Percentiles rank a stretch among this genome's conserved stretches.
Conservation (phyloP, 2,113 vertebrate genomes). For the Colius striatus region DNA sequence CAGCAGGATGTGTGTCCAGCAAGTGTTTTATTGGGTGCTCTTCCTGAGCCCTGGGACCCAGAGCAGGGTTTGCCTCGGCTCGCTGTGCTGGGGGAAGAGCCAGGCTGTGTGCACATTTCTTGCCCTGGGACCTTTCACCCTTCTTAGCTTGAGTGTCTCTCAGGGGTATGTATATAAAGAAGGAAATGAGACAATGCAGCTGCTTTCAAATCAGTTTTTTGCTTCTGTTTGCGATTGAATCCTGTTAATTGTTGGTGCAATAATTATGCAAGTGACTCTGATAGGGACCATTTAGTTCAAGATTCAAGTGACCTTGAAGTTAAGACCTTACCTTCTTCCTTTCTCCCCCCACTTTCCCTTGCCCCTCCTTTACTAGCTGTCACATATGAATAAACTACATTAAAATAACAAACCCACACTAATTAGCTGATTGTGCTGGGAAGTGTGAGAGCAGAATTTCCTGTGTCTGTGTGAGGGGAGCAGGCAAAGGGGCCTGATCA, state of each 20-base stretch:
- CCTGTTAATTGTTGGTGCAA: constrained; percentile 34
- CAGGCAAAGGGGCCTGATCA: constrained; percentile 23
- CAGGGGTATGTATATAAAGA: background rate
- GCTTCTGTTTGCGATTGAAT: constrained; percentile 37
- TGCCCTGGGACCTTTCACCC: background rate
- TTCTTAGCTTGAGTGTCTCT: background rate
- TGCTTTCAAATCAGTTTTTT: background rate
- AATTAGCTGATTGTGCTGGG: constrained; percentile 73
- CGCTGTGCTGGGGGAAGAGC: background rate
- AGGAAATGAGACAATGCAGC: background rate
- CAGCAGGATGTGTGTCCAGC: background rate
- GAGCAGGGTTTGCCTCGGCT: background rate
- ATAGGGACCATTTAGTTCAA: constrained; percentile 55
- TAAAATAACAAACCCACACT: constrained; percentile 71
- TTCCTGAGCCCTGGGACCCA: background rate
- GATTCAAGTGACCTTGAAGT: constrained; percentile 57
- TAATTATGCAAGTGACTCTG: constrained; percentile 46
- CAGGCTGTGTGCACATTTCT: background rate
- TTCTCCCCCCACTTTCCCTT: constrained; percentile 32
- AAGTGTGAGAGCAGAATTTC: constrained; percentile 64
- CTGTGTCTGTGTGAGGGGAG: background rate
- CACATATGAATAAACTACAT: constrained; percentile 71
- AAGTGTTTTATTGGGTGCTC: background rate
- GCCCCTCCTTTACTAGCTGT: constrained; percentile 58
- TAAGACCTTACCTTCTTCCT: constrained; percentile 45